Evolutionary conservation across 2,113 vertebrate genomes (phyloP).

Genomic region (Poeciliopsis occidentalis): DNA sequence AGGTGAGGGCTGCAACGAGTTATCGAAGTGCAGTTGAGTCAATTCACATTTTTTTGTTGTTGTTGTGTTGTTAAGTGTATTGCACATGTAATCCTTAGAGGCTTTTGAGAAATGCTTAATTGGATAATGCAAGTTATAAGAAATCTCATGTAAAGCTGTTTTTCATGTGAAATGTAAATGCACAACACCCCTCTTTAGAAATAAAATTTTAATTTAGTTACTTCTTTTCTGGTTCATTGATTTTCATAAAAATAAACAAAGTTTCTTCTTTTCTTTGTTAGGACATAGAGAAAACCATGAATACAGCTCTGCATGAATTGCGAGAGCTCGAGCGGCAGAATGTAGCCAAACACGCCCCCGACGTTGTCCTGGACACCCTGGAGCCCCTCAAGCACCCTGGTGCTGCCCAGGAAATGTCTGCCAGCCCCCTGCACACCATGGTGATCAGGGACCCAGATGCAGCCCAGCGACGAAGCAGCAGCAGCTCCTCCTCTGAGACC

Average conservation of each 20-base stretch:
- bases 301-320: slow-evolving; percentile 93
- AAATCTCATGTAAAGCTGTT: background rate
- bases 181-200: no score
- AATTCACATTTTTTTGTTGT: background rate
- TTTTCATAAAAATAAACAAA: background rate
- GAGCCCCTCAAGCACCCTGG: slow-evolving; percentile 93
- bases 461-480: slow-evolving; percentile 90
- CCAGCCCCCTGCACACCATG: slow-evolving; percentile 95
- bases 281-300: slow-evolving; percentile 99
- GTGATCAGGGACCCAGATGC: slow-evolving; percentile 95
- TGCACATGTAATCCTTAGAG: background rate
- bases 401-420: slow-evolving; percentile 79
- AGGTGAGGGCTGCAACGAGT: slow-evolving; percentile 73
- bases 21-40: background rate
- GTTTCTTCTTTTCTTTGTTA: slow-evolving; percentile 59
- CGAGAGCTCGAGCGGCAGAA: slow-evolving; percentile 97
- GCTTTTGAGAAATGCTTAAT: background rate
- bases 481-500: slow-evolving; percentile 92
- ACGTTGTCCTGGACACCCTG: slow-evolving; percentile 96
- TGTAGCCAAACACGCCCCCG: slow-evolving; percentile 94
- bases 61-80: background rate
- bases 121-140: background rate
- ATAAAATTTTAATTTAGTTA: no score
- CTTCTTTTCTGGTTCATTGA: no score
- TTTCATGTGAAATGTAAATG: background rate